These are phyloP conservation scores for Ciona savignyi DNA, from an alignment of 23 tunicate genomes.

Conservation along the genomic window DNA sequence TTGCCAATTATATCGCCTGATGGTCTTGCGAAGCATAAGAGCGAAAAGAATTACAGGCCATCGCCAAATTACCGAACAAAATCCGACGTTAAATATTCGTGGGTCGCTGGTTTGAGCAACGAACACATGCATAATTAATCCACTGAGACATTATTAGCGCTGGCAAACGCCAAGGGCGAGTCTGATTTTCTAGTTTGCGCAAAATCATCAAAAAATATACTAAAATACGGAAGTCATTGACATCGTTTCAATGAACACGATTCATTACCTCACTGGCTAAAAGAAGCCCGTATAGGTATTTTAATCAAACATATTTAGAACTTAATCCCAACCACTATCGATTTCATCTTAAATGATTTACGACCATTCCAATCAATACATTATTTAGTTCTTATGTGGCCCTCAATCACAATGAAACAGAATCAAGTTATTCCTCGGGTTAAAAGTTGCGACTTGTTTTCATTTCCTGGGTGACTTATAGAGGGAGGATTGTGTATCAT, in stretches of 20 bases:
- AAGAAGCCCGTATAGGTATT: too few species aligned
- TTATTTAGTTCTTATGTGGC: too few species aligned
- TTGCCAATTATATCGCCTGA: not conserved
- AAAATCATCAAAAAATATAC: not conserved
- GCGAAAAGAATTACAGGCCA: not conserved
- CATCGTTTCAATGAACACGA: too few species aligned
- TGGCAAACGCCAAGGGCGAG: not conserved
- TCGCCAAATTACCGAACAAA: not conserved
- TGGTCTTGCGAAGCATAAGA: not conserved
- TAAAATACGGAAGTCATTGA: not conserved
- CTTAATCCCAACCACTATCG: too few species aligned
- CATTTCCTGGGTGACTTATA: not conserved
- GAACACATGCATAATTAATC: not conserved
- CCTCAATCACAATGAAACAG: too few species aligned
- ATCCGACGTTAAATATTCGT: not conserved
- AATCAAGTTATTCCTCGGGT: not conserved
- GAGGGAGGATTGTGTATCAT: not conserved
- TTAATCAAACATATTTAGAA: too few species aligned
- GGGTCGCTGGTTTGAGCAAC: not conserved
- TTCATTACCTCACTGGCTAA: too few species aligned
- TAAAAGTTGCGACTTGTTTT: not conserved
- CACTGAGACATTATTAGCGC: not conserved
- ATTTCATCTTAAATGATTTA: too few species aligned
- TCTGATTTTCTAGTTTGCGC: not conserved
- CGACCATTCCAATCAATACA: too few species aligned